Percentiles rank a stretch among this genome's conserved stretches.
These are phyloP conservation scores for Ophiodon elongatus DNA, from an alignment of 2,113 vertebrate genomes.

Conservation along the genomic window DNA sequence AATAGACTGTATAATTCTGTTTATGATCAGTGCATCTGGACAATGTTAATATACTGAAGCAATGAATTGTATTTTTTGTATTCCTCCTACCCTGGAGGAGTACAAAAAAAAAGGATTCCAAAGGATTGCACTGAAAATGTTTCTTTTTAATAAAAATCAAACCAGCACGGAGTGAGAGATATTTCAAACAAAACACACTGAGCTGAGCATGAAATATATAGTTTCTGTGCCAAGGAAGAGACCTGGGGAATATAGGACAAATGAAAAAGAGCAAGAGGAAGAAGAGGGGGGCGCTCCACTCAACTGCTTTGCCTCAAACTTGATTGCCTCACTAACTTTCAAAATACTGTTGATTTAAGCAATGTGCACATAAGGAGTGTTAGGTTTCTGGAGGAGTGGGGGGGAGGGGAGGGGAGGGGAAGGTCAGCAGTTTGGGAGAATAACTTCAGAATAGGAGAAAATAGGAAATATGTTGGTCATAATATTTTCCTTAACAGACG, in stretches of 20 bases:
- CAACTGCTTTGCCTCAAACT: constrained; percentile 66
- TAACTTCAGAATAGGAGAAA: constrained; percentile 59
- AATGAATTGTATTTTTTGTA: constrained; percentile 65
- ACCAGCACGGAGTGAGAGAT: constrained; percentile 49
- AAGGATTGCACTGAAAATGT: constrained; percentile 61
- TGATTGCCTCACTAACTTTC: constrained; percentile 77
- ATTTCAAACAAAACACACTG: constrained; percentile 71
- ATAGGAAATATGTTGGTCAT: constrained; percentile 49
- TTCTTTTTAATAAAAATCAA: constrained; percentile 74
- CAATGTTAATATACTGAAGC: constrained; percentile 70
- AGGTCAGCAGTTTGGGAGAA: constrained; percentile 62
- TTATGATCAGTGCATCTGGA: constrained; percentile 70
- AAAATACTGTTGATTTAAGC: constrained; percentile 81
- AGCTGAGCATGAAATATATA: constrained; percentile 59
- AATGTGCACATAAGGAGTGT: constrained; percentile 64
- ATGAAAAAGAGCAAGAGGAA: constrained; percentile 41
- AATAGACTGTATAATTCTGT: constrained; percentile 57
- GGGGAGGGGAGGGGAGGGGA: constrained; percentile 21
- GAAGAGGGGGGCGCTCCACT: constrained; percentile 16
- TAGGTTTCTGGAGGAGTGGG: constrained; percentile 58
- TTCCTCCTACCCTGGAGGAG: constrained; percentile 54
- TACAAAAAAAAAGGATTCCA: constrained; percentile 61
- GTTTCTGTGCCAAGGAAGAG: constrained; percentile 62
- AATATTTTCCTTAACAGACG: constrained; percentile 57
- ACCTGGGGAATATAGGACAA: constrained; percentile 71